phyloP scores from a whole-genome alignment of 2,113 vertebrate species.

The Xyliphius kryptos region DNA sequence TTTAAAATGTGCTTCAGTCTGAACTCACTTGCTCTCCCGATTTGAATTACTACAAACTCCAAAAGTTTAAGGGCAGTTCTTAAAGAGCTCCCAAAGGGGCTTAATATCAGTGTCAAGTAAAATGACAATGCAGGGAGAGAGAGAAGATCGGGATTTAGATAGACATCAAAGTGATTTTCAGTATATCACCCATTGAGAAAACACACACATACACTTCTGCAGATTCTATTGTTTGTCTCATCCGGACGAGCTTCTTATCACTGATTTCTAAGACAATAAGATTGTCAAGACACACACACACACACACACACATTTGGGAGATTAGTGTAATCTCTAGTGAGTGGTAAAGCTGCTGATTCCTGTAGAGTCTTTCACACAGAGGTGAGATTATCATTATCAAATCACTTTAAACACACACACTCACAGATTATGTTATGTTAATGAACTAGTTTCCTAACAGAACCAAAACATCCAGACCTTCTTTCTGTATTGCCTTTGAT shows the following conservation, averaged over 20 bases:
- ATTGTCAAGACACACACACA: conserved; percentile 28
- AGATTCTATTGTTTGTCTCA: conserved; percentile 35
- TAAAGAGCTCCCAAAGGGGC: no score
- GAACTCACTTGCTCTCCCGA: no score
- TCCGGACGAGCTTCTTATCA: conserved; percentile 27
- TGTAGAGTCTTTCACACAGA: conserved; percentile 10
- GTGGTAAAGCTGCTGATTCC: conserved; percentile 13
- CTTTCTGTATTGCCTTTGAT: no score
- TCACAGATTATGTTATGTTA: conserved; percentile 4
- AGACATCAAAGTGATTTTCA: conserved; percentile 31
- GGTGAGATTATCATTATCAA: conserved; percentile 13
- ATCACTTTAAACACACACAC: conserved; percentile 11
- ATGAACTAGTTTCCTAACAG: background rate
- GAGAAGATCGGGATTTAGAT: background rate
- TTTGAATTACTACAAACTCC: no score
- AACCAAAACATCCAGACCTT: no score
- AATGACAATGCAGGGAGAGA: background rate
- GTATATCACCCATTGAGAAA: conserved; percentile 29
- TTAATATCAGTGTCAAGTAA: no score
- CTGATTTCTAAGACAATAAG: conserved; percentile 10
- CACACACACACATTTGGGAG: conserved; percentile 18
- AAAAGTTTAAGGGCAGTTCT: no score
- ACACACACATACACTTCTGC: conserved; percentile 11
- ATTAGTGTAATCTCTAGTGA: conserved; percentile 23
- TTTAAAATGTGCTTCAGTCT: no score